Conservation (phyloP, 2,888 invertebrate species). For the Catotricha subobsoleta region DNA sequence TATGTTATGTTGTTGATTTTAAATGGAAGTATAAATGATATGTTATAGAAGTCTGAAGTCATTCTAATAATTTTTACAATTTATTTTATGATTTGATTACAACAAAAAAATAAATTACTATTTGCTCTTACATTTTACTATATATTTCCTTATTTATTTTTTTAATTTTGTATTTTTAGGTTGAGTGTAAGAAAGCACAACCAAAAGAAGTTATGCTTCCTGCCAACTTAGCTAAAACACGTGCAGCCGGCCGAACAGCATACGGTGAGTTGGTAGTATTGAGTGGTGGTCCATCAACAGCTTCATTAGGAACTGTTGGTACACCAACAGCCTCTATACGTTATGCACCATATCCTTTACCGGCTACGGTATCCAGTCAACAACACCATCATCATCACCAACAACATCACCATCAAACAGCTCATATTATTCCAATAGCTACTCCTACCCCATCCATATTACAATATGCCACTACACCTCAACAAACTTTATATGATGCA, state of each 20-base stretch:
- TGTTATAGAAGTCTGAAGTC: too few species aligned
- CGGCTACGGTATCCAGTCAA: slow-evolving; percentile 28
- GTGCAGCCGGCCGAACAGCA: slow-evolving; percentile 86
- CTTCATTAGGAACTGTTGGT: slow-evolving; percentile 26
- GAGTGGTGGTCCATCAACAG: slow-evolving; percentile 46
- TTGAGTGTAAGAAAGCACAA: slow-evolving; percentile 99
- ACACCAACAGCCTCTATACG: slow-evolving; percentile 35
- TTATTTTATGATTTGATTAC: neutral
- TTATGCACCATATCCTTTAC: slow-evolving; percentile 44
- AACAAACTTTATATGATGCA: slow-evolving; percentile 30
- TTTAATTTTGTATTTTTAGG: slow-evolving; percentile 35
- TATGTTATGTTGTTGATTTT: neutral
- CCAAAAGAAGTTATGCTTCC: slow-evolving; percentile 99
- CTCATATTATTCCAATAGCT: slow-evolving; percentile 21
- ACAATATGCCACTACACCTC: slow-evolving; percentile 39
- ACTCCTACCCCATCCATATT: slow-evolving; percentile 31
- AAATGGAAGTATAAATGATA: too few species aligned
- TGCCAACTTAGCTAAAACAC: slow-evolving; percentile 85
- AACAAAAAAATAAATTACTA: neutral
- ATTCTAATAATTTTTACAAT: too few species aligned
- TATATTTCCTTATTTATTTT: neutral
- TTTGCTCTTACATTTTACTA: neutral
- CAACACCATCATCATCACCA: slow-evolving; percentile 30
- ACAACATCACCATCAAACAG: slow-evolving; percentile 19
- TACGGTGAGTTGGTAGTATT: slow-evolving; percentile 94